Base-by-base conservation (phyloP, 2,113 vertebrate species). In the Emberiza fucata region DNA sequence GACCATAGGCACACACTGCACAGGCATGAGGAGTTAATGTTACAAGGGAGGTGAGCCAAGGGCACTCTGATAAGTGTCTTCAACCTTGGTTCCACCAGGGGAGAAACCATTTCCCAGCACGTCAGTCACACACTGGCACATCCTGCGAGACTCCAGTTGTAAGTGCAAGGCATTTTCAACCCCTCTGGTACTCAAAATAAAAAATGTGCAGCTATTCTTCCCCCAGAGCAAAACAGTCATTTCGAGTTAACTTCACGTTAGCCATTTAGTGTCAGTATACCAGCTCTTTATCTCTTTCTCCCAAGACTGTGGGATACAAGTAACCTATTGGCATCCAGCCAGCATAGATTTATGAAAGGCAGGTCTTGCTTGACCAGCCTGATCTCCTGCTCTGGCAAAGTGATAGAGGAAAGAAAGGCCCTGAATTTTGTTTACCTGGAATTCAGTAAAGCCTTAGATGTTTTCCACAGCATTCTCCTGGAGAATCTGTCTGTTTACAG, bases 231-330 rank as follows among this genome's bases (percentile, higher is more conserved):
- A 79, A 75, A 15, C 40, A 92, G 88, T 95, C 94, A 88, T 88
- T 93, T 88, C 35, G 8, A 90, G 50, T 95, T 92, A 96, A 73
- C 82, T 86, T 96, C 90, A 88, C 45, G 42, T 86, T 61, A 93
- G 95, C 68, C 85, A 92, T 84, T 95, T 94, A 93, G 63, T 80
- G 65, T 88, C 85, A 90, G 88, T 29, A 85, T 71, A 79, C 8
- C 40, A 50, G 48, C 42, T 82, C 65, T 92, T 86, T 51, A 48
- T 75, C n/a, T 65, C 9, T 84, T 92, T 89, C 75, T 72, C 13
- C 63, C 42, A 60, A 63, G 33, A 61, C 50, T 88, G 9, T 77
- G 53, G 12, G 39, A 69, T 27, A 80, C 3, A 0, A 86, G 4
- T 63, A 59, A 84, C 40, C 31, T 64, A 27, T 63, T 56, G 42